These are phyloP conservation scores for Sebastes kiyomatsui DNA, from an alignment of 2,797 vertebrate genomes.

Conservation along the genomic window DNA sequence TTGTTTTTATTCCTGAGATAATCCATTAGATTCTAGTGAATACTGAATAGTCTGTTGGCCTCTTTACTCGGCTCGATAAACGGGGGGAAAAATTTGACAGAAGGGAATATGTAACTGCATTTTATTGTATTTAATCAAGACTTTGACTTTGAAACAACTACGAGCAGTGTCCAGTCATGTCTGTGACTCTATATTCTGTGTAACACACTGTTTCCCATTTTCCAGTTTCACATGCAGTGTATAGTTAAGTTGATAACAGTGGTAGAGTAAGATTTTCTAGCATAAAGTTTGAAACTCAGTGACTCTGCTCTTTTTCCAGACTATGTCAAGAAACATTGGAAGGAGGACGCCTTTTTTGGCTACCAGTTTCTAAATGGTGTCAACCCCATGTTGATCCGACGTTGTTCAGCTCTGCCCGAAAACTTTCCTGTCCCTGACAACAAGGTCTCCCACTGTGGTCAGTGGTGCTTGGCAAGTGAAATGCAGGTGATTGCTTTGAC, in stretches of 20 bases:
- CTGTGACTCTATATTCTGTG: not conserved
- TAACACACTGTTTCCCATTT: not conserved
- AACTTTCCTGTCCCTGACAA: slow-evolving; percentile 67
- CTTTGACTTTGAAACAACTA: not conserved
- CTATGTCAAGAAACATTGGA: slow-evolving; percentile 66
- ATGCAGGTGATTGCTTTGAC: slow-evolving; percentile 54
- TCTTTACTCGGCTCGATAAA: too few species aligned
- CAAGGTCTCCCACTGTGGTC: slow-evolving; percentile 28
- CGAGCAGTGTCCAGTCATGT: not conserved
- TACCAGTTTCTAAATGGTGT: slow-evolving; percentile 74
- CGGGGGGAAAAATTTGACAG: too few species aligned
- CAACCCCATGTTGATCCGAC: slow-evolving; percentile 70
- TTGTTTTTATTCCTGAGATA: not conserved
- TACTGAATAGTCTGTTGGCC: not conserved
- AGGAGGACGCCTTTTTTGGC: slow-evolving; percentile 69
- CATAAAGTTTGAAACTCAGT: not conserved
- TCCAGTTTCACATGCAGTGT: not conserved
- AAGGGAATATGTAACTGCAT: not conserved
- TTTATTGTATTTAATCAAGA: not conserved
- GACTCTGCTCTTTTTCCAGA: slow-evolving; percentile 34
- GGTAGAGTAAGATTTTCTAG: not conserved
- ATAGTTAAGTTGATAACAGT: not conserved
- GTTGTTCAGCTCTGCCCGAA: slow-evolving; percentile 43
- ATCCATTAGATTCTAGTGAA: not conserved
- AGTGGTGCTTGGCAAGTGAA: slow-evolving; percentile 34